phyloP scores from a whole-genome alignment of 2,888 invertebrate genomes.

The Drosophila mimica region DNA sequence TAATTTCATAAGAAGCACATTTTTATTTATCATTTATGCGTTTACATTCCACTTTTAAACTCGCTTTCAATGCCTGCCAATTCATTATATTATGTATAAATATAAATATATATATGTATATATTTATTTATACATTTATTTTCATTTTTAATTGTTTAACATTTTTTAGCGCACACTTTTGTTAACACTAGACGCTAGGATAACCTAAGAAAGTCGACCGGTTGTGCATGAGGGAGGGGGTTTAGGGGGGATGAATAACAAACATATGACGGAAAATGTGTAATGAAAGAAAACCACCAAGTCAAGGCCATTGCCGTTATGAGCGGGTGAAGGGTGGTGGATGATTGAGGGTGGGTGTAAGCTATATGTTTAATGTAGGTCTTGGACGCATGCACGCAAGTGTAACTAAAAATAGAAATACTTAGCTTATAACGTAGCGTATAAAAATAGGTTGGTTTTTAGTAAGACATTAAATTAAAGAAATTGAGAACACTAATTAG shows the following conservation, averaged over 20 bases:
- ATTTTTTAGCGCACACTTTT: conserved; percentile 55
- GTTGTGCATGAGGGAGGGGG: conserved; percentile 45
- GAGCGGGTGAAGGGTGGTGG: background rate
- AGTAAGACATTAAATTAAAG: conserved; percentile 62
- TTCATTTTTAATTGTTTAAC: conserved; percentile 37
- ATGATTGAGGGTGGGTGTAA: conserved; percentile 6
- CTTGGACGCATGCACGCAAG: conserved; percentile 75
- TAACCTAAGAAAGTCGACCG: conserved; percentile 66
- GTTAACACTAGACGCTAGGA: conserved; percentile 68
- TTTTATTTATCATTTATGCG: conserved; percentile 66
- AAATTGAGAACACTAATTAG: conserved; percentile 64
- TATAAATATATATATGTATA: conserved; percentile 12
- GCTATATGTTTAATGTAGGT: conserved; percentile 49
- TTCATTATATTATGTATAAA: conserved; percentile 23
- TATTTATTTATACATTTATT: conserved; percentile 16
- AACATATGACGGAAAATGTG: conserved; percentile 17
- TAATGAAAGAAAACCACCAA: conserved; percentile 9
- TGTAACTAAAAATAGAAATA: conserved; percentile 74
- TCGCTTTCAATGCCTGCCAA: conserved; percentile 54
- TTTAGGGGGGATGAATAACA: conserved; percentile 13
- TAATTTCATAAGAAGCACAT: conserved; percentile 76
- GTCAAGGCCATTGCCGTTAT: background rate
- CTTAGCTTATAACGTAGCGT: conserved; percentile 75
- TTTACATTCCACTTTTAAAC: conserved; percentile 66
- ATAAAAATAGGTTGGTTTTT: conserved; percentile 70